Percentiles rank a stretch among this genome's conserved stretches.
phyloP scores from a whole-genome alignment of 2,113 vertebrate genomes.

The Neodon shergylaensis region DNA sequence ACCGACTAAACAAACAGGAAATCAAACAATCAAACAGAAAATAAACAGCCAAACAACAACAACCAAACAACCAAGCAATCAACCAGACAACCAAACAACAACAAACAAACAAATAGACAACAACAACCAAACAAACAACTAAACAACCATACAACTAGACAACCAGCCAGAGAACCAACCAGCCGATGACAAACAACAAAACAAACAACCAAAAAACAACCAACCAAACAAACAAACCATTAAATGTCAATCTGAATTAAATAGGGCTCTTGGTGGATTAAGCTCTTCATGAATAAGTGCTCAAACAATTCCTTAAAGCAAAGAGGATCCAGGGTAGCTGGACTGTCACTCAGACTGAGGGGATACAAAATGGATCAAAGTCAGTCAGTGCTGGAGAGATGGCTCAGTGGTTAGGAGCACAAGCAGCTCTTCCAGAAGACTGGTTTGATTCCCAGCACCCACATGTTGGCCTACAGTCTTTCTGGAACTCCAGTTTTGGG shows the following conservation, averaged over 20 bases:
- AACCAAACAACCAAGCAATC: too few species aligned
- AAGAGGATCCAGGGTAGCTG: fast-evolving
- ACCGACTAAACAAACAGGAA: background rate
- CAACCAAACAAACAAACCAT: background rate
- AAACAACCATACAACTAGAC: background rate
- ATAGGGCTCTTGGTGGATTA: background rate
- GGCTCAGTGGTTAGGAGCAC: background rate
- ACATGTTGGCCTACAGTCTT: background rate
- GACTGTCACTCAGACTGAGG: background rate
- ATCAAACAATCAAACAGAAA: background rate
- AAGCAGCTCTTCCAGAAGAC: background rate
- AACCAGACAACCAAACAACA: too few species aligned
- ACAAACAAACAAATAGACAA: too few species aligned
- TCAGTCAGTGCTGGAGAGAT: background rate
- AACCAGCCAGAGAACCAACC: too few species aligned
- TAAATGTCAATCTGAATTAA: background rate
- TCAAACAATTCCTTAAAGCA: background rate
- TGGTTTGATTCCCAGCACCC: background rate
- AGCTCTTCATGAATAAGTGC: background rate
- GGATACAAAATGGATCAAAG: fast-evolving
- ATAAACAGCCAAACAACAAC: background rate
- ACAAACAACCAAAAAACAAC: background rate
- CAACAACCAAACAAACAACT: too few species aligned
- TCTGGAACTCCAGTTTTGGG: background rate
- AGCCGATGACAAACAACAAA: too few species aligned